Percentiles rank a stretch among this genome's conserved stretches.
Evolutionary conservation across 2,888 invertebrate species (phyloP).

Genomic region (Omphaloscelis lunosa): DNA sequence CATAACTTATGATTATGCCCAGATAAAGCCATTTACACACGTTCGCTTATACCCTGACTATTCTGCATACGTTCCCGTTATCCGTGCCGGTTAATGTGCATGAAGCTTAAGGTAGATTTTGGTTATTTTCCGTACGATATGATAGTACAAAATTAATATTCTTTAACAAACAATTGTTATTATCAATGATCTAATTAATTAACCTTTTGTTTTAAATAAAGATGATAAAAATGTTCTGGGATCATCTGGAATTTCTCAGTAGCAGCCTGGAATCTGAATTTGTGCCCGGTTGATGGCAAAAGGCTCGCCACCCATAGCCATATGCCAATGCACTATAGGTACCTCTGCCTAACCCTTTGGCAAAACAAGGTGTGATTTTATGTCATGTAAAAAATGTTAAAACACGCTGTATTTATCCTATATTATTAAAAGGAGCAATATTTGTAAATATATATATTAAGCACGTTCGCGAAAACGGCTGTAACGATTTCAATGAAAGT

Average conservation of each 20-base stretch:
- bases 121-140: not conserved
- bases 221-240: not conserved
- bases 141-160: not conserved
- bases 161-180: not conserved
- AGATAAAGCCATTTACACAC: constrained; percentile 34
- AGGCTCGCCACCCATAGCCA: not conserved
- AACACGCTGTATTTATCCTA: no score
- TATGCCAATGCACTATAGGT: no score
- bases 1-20: constrained; percentile 34
- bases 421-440: no score
- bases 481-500: no score
- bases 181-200: not conserved
- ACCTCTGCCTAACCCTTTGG: no score
- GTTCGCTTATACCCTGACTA: constrained; percentile 7
- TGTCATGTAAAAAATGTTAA: no score
- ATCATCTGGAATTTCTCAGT: not conserved
- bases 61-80: constrained; percentile 18
- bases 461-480: no score
- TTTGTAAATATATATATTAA: no score
- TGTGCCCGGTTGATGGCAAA: not conserved
- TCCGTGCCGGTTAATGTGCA: constrained; percentile 1
- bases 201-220: not conserved
- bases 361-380: no score
- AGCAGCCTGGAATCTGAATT: not conserved
- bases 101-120: constrained; percentile 1